Evolutionary conservation across 2,888 invertebrate genomes (phyloP).

Genomic region (Cephonodes hylas): DNA sequence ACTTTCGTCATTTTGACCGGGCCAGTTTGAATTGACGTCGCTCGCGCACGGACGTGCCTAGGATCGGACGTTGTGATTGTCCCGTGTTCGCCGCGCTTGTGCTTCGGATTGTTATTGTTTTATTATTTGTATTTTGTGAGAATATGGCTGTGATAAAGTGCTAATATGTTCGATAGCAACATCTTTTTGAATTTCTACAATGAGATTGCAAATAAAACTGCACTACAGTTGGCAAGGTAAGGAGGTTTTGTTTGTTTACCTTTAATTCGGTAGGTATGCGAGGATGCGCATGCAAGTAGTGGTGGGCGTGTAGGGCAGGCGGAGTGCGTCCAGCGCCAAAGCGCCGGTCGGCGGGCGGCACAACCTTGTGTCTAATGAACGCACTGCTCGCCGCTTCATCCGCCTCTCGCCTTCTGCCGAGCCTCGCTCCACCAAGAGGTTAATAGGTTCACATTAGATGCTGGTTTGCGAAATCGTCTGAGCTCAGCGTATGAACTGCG

Average conservation of each 20-base stretch:
- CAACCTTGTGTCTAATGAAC: slow-evolving; percentile 80
- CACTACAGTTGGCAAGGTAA: slow-evolving; percentile 80
- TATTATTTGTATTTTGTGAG: slow-evolving; percentile 54
- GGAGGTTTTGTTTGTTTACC: slow-evolving; percentile 66
- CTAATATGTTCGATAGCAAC: slow-evolving; percentile 79
- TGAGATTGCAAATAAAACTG: slow-evolving; percentile 79
- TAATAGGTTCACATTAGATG: slow-evolving; percentile 82
- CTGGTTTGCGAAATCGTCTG: slow-evolving; percentile 75
- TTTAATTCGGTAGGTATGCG: slow-evolving; percentile 49
- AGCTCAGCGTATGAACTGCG: slow-evolving; percentile 59
- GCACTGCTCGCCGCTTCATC: slow-evolving; percentile 71
- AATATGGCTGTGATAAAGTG: slow-evolving; percentile 79
- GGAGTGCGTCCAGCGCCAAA: slow-evolving; percentile 27
- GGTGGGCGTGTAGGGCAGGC: slow-evolving; percentile 27
- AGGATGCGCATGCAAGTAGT: slow-evolving; percentile 43
- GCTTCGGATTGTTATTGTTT: slow-evolving; percentile 73
- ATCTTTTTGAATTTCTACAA: slow-evolving; percentile 77
- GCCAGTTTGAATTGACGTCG: slow-evolving; percentile 79
- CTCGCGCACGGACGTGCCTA: slow-evolving; percentile 79
- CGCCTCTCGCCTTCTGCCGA: slow-evolving; percentile 79
- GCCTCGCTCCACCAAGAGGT: slow-evolving; percentile 75
- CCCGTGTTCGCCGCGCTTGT: slow-evolving; percentile 69
- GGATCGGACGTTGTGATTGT: slow-evolving; percentile 71
- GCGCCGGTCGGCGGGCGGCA: slow-evolving; percentile 55
- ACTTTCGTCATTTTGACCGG: slow-evolving; percentile 81